Conservation (phyloP, 2,797 vertebrate species). For the Pogonophryne albipinna region DNA sequence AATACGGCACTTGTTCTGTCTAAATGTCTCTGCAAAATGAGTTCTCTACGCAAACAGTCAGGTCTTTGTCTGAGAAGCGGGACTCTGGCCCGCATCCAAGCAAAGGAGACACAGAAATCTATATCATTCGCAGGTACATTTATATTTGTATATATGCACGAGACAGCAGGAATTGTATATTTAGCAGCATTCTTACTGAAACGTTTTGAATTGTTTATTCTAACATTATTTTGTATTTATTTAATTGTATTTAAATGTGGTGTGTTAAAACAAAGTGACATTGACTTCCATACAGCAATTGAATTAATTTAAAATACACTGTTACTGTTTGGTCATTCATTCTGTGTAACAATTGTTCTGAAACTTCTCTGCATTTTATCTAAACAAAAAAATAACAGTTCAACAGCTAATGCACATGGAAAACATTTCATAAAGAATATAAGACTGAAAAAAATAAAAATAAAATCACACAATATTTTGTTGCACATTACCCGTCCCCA, state of each 20-base stretch:
- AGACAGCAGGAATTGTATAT: background rate
- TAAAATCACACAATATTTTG: slow-evolving; percentile 81
- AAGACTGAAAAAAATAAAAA: slow-evolving; percentile 60
- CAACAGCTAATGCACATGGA: slow-evolving; percentile 77
- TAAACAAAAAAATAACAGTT: slow-evolving; percentile 79
- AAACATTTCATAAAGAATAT: slow-evolving; percentile 76
- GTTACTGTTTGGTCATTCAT: slow-evolving; percentile 79
- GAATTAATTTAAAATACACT: slow-evolving; percentile 16
- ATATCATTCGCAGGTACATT: slow-evolving; percentile 3
- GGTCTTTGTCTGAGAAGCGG: slow-evolving; percentile 67
- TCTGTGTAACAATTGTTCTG: slow-evolving; percentile 45
- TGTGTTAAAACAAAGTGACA: slow-evolving; percentile 40
- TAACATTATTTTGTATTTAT: background rate
- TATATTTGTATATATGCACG: background rate
- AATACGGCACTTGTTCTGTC: slow-evolving; percentile 60
- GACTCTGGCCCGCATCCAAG: slow-evolving; percentile 31
- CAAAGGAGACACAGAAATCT: background rate
- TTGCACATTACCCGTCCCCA: slow-evolving; percentile 82
- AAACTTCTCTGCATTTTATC: slow-evolving; percentile 62
- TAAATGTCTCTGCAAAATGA: slow-evolving; percentile 57
- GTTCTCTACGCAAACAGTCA: slow-evolving; percentile 61
- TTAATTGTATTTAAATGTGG: background rate
- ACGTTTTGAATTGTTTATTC: background rate
- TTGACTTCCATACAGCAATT: slow-evolving; percentile 45
- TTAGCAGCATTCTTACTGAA: background rate